Base-by-base conservation (phyloP, 2,797 vertebrate species). In the Lophotriccus pileatus region DNA sequence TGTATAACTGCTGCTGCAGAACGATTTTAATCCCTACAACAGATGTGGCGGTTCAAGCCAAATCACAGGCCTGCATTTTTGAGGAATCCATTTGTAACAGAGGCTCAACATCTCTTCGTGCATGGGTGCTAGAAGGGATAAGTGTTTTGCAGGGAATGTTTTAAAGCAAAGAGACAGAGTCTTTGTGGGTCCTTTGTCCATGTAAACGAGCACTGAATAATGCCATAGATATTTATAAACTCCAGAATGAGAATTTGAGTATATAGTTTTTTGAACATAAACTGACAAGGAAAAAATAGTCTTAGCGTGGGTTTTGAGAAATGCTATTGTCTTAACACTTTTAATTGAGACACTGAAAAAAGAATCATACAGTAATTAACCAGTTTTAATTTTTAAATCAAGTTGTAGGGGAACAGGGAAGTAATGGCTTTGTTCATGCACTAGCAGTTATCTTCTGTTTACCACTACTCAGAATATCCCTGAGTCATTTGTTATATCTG, bases 361-460 rank as follows among this genome's bases (percentile, higher is more conserved):
- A 91, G 43, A 86, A 37, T 73, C 47, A 47, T 64, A 16, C 28
- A 60, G 49, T 89, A 84, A 92, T 89, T 80, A 94, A 30, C 28
- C 47, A 36, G 14, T 86, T 92, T 84, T 87, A 66, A 63, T 86
- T 80, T 92, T 86, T 47, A 76, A 76, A 63, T 85, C 25, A 62
- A 73, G 41, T 90, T 79, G 59, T 28, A 82, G 67, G 32, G 37
- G 37, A 74, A 44, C 32, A 47, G 24, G 17, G 39, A 89, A 87
- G 44, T 63, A 90, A 68, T 76, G 76, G 24, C 66, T 93, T 90
- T 88, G 60, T 75, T 94, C 58, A 85, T 27, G 36, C 62, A 70
- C 47, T 37, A 62, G 44, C 47, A 78, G 67, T 93, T 95, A 95
- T 44, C 41, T 84, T n/a, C 53, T 87, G n/a, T 82, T 90, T 95